Base-by-base conservation (phyloP, 2,113 vertebrate species). In the Xiphorhynchus elegans region DNA sequence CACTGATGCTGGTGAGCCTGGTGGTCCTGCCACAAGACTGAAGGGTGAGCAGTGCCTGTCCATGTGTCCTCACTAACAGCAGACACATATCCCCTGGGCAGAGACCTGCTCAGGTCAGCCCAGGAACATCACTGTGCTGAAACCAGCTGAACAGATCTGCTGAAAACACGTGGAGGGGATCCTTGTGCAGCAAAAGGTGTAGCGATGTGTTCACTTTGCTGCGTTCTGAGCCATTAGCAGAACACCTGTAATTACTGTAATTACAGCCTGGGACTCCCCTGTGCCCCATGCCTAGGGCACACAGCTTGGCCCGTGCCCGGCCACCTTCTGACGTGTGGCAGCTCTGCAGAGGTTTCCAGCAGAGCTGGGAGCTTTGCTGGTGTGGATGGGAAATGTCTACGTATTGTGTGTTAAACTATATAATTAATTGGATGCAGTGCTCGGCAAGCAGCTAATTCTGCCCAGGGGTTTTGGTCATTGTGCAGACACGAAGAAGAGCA, bases 381-480 rank as follows among this genome's bases (percentile, higher is more conserved):
- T 93, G 84, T 44, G 39, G 60, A 78, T 67, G 91, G 87, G 87
- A n/a, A n/a, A 26, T 11, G 89, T 63, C 91, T 50, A 35, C 58
- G 10, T 62, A 59, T 52, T 95, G 91, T 93, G 80, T 94, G 59
- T 67, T 89, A 68, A 95, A 63, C 69, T 42, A 14, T 35, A 17
- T 70, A 81, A 91, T 93, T 89, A 93, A 96, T 89, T 87, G 92
- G 66, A 92, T 49, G 55, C 95, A 94, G 92, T 11, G 16, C 87
- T 74, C 69, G 42, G 81, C 81, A 7, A 91, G 92, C 66, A 87
- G 93, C 84, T 81, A 37, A 81, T 87, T 74, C 73, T 82, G 81
- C 86, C 14, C 0, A 7, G 84, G 60, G 84, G 17, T 12, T 66
- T 80, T n/a, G 91, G 84, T 83, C 73, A 49, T 37, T 77, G 76